Evolutionary conservation across 2,797 vertebrate genomes (phyloP).

Genomic region (Bradypodion ventrale): DNA sequence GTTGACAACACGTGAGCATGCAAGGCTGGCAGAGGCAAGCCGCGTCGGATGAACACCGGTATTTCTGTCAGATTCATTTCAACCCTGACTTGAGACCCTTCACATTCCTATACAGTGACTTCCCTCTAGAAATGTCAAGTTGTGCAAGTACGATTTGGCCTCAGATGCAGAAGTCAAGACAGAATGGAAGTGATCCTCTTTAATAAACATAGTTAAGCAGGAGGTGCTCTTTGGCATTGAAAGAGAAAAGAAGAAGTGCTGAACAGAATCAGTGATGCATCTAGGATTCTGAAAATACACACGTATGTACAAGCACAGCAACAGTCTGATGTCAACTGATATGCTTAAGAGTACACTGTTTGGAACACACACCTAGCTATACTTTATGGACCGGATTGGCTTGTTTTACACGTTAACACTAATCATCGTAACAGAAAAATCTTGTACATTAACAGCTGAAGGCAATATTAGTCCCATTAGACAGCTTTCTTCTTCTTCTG

Average conservation of each 20-base stretch:
- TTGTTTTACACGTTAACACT: not conserved
- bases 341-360: not conserved
- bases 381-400: not conserved
- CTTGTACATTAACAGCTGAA: too few species aligned
- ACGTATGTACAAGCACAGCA: not conserved
- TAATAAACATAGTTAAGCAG: not conserved
- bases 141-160: not conserved
- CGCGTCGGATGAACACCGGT: not conserved
- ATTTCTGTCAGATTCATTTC: slow-evolving; percentile 23
- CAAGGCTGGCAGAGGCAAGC: slow-evolving; percentile 6
- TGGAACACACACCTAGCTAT: not conserved
- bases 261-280: not conserved
- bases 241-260: not conserved
- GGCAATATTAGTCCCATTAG: not conserved
- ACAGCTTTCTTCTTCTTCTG: too few species aligned
- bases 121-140: not conserved
- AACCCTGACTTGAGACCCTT: not conserved
- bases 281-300: not conserved
- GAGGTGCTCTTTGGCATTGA: not conserved
- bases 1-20: slow-evolving; percentile 13
- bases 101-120: not conserved
- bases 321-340: not conserved
- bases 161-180: not conserved
- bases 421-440: not conserved
- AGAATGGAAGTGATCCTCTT: not conserved